Evolutionary conservation across 2,113 vertebrate genomes (phyloP).

Genomic region (Mobula hypostoma): DNA sequence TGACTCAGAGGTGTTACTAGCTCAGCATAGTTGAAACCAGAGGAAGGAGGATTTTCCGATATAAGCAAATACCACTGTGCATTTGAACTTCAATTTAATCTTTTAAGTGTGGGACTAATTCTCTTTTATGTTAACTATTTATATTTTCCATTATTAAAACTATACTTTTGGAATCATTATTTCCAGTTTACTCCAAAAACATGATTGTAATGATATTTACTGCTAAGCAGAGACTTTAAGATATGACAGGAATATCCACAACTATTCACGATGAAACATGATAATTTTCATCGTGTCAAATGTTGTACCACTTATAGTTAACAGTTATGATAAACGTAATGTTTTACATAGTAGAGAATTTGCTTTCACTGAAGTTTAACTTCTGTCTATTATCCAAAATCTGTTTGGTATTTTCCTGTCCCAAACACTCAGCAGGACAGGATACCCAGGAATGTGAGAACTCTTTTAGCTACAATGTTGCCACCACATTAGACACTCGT

Average conservation of each 20-base stretch:
- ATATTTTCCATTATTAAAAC: constrained; percentile 23
- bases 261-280: background rate
- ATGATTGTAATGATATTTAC: no score
- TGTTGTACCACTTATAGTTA: background rate
- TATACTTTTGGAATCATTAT: background rate
- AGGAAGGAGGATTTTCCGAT: background rate
- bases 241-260: background rate
- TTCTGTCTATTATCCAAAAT: background rate
- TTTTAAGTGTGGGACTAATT: background rate
- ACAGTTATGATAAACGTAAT: background rate
- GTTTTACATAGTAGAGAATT: background rate
- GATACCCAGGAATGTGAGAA: no score
- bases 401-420: background rate
- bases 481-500: no score
- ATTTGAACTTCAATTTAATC: background rate
- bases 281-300: no score
- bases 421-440: no score
- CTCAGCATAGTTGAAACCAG: background rate
- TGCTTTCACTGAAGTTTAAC: background rate
- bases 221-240: no score
- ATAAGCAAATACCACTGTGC: background rate
- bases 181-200: background rate
- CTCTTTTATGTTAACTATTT: background rate
- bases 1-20: background rate
- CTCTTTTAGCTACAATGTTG: no score